Conservation (phyloP, 2,113 vertebrate species). For the Litocranius walleri region DNA sequence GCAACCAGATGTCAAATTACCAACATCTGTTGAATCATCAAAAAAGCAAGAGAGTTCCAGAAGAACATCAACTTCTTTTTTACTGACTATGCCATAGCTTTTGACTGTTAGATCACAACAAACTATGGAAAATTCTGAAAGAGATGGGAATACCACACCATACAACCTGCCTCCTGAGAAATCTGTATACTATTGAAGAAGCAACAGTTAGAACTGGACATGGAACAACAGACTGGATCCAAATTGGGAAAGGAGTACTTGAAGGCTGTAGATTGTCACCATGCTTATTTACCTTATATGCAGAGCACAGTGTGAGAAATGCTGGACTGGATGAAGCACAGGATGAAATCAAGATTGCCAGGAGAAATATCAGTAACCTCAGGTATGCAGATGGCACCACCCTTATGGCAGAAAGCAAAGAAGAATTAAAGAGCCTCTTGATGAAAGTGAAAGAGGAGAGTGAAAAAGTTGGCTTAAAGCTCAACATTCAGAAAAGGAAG, state of each 20-base stretch:
- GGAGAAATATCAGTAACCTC: not conserved
- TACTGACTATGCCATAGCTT: not conserved
- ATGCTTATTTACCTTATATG: not conserved
- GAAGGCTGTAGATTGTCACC: not conserved
- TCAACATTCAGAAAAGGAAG: not conserved
- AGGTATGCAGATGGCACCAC: not conserved
- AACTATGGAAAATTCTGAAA: not conserved
- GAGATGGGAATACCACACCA: not conserved
- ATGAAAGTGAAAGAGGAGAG: not conserved
- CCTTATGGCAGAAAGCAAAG: not conserved
- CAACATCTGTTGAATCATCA: not conserved
- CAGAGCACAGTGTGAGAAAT: not conserved
- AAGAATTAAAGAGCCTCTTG: not conserved
- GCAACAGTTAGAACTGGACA: not conserved
- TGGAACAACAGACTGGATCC: not conserved
- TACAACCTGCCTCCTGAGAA: not conserved
- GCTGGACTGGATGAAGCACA: not conserved
- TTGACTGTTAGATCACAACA: not conserved
- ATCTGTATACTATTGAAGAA: not conserved
- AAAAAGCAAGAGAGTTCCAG: not conserved
- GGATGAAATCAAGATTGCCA: not conserved
- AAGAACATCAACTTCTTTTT: not conserved
- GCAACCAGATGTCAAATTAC: not conserved
- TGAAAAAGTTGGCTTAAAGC: not conserved
- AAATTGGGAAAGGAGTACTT: not conserved